Evolutionary conservation across 2,113 vertebrate species (phyloP).

Genomic region (Thymallus thymallus): DNA sequence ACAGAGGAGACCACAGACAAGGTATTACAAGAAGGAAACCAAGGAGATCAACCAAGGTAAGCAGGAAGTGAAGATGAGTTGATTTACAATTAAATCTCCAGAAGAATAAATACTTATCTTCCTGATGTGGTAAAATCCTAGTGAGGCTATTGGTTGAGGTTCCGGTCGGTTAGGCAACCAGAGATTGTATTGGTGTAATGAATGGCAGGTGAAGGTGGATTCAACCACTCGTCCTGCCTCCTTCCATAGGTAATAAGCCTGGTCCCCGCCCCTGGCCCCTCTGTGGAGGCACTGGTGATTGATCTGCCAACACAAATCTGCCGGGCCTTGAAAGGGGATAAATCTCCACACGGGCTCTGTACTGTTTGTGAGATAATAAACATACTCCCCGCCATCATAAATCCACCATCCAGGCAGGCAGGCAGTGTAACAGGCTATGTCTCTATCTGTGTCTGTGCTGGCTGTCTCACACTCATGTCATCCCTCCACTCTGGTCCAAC

Average conservation of each 20-base stretch:
- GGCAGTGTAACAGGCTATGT: background rate
- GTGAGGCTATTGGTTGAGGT: background rate
- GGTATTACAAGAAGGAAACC: no score
- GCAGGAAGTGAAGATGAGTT: no score
- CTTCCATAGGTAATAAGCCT: slow-evolving; percentile 46
- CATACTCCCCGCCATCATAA: slow-evolving; percentile 62
- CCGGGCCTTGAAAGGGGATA: slow-evolving; percentile 68
- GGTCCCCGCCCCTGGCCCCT: slow-evolving; percentile 14
- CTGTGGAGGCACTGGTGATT: slow-evolving; percentile 44
- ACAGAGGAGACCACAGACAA: background rate
- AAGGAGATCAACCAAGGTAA: no score
- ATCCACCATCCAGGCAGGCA: slow-evolving; percentile 39
- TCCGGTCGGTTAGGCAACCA: background rate
- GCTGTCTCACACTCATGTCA: no score
- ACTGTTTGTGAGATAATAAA: slow-evolving; percentile 76
- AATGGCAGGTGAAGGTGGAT: slow-evolving; percentile 30
- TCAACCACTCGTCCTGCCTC: slow-evolving; percentile 19
- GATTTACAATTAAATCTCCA: background rate
- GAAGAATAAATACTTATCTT: background rate
- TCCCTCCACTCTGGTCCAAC: no score
- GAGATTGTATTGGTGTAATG: background rate
- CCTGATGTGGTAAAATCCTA: no score
- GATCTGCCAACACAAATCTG: slow-evolving; percentile 74
- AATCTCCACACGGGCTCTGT: slow-evolving; percentile 68
- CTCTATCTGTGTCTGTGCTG: background rate